Evolutionary conservation across 2,888 invertebrate genomes (phyloP), one percentile per base, ranked within the genome.

Genomic region (Phymatocera aterrima): DNA sequence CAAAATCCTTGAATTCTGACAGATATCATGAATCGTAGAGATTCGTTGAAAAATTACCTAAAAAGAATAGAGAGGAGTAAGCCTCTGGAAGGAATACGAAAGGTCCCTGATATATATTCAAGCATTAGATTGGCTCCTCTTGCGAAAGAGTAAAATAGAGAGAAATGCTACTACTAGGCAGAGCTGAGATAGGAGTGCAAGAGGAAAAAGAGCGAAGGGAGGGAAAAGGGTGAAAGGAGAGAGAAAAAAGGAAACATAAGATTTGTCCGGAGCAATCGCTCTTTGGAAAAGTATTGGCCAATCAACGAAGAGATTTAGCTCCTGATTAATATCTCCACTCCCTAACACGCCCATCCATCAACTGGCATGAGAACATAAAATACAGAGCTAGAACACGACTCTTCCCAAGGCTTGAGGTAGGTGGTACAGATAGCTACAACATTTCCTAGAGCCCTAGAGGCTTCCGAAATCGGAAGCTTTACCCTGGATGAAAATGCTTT

Each of bases 221-320:
- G 61, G n/a, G 3, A n/a, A 15, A 24, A 68, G 12, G 31, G 31
- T 60, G n/a, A 60, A 28, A 68, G 43, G 8, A 37, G 5, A 37
- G 8, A 21, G 64, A 12, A 64, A 8, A 28, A n/a, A 28, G 28
- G 61, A n/a, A n/a, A n/a, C n/a, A n/a, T n/a, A 37, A 37, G n/a
- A 64, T 37, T 64, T 37, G n/a, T 37, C 5, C 37, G 31, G 37
- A 15, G 68, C 68, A 46, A 68, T 68, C 24, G 68, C 1, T 40
- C 68, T 68, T 46, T 68, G 24, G 5, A 46, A 28, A 68, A 68
- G 28, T 46, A 68, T 68, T n/a, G 68, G n/a, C 68, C 24, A 68
- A 68, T 68, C 68, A 68, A 68, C 46, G 68, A 15, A 68, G 24
- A 68, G 28, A 68, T 46, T 68, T 46, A 68, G 68, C 68, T 24